Evolutionary conservation across 2,797 vertebrate species (phyloP).

Genomic region (Gephyroberyx darwinii): DNA sequence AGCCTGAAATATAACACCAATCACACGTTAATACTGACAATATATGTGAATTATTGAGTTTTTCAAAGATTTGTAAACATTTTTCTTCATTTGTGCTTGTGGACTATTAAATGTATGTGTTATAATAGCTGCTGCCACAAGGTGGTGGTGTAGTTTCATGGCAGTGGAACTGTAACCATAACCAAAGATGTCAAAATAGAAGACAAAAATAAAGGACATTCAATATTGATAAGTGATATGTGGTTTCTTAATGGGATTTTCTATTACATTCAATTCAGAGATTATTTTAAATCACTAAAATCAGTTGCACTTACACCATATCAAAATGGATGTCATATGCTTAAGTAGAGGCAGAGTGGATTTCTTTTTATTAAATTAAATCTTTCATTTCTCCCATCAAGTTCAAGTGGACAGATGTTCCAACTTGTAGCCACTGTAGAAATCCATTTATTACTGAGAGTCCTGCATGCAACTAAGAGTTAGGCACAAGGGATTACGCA

Average conservation of each 20-base stretch:
- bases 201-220: background rate
- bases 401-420: background rate
- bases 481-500: slow-evolving; percentile 4
- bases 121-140: slow-evolving; percentile 61
- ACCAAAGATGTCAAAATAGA: slow-evolving; percentile 6
- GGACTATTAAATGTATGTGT: background rate
- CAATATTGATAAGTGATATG: background rate
- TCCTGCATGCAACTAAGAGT: slow-evolving; percentile 8
- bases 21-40: background rate
- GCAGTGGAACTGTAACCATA: slow-evolving; percentile 2
- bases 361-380: background rate
- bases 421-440: background rate
- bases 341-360: background rate
- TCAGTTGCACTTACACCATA: background rate
- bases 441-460: background rate
- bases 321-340: background rate
- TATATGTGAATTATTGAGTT: background rate
- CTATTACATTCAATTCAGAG: background rate
- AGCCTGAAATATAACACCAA: background rate
- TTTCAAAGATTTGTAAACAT: too few species aligned
- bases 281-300: slow-evolving; percentile 3
- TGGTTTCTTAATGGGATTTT: background rate
- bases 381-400: background rate
- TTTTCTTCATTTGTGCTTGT: too few species aligned
- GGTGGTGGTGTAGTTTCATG: slow-evolving; percentile 66